Base-by-base conservation (phyloP, 1,140 invertebrate species). In the Eubasilissa regina region DNA sequence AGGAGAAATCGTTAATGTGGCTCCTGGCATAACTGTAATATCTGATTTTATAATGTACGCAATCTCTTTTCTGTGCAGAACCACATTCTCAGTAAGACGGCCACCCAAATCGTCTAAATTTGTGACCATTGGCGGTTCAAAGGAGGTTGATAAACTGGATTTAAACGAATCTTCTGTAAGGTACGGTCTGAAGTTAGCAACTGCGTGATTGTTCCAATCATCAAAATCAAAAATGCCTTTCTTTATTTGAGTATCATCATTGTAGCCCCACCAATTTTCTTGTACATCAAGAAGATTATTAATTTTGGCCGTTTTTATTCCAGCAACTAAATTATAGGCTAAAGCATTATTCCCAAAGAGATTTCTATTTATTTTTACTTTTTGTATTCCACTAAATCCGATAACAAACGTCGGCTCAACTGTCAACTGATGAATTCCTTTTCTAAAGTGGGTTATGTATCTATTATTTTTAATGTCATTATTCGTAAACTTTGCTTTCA, bases 141-240 rank as follows among this genome's bases (percentile, higher is more conserved):
- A 94, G 0, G 92, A 90, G 0, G 92, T 89, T 0, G 95, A 96
- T n/a, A 95, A 89, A 77, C 94, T 94, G 0, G 93, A 91, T 80
- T 94, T 93, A 83, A 96, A 92, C 62, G 91, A 89, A 83, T 96
- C 92, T 85, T 93, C 93, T 51, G 93, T 90, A 51, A 99, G 90
- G 87, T 94, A 99, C 0, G 98, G 98, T 77, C 93, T 91, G 87
- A 95, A 99, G 17, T 94, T 91, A 0, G 97, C 97, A 48, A 98
- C 92, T 0, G 97, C 97, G 86, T 97, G 98, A 88, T 97, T 97
- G 86, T 99, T 99, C 98, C 98, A 99, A 85, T 99, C 98, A 87
- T 99, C 97, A 89, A 99, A 99, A 89, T 99, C 99, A 87, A 99
- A 99, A 83, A 99, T 98, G 85, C 94, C 92, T 62, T 93, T 90